These are phyloP conservation scores for Cryptotis parvus DNA, from an alignment of 2,113 vertebrate genomes.

Conservation along the genomic window DNA sequence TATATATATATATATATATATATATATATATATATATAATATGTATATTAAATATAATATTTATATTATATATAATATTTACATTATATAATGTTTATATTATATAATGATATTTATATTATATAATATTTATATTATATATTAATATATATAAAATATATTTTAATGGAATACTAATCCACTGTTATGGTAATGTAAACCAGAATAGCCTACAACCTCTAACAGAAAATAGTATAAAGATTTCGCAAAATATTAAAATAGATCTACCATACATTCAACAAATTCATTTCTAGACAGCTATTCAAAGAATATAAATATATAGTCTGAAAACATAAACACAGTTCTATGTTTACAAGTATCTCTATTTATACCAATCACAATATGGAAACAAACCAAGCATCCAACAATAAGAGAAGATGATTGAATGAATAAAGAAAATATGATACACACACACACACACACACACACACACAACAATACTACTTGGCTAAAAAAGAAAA, in stretches of 20 bases:
- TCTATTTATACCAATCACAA: neutral
- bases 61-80: no score
- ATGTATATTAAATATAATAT: no score
- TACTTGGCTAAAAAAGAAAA: neutral
- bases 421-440: no score
- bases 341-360: neutral
- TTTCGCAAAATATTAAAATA: neutral
- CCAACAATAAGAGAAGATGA: neutral
- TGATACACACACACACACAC: no score
- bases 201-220: neutral
- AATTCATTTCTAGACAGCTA: neutral
- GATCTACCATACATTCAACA: neutral
- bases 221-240: neutral
- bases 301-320: neutral
- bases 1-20: no score
- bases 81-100: no score
- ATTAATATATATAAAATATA: no score
- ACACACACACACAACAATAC: neutral
- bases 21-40: no score
- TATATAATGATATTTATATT: no score
- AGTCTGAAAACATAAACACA: neutral
- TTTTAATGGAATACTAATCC: neutral
- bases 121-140: no score
- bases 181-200: neutral
- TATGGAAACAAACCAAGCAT: neutral